These are phyloP conservation scores for Pyrrhia umbra DNA, from an alignment of 2,888 invertebrate genomes.

Conservation along the genomic window DNA sequence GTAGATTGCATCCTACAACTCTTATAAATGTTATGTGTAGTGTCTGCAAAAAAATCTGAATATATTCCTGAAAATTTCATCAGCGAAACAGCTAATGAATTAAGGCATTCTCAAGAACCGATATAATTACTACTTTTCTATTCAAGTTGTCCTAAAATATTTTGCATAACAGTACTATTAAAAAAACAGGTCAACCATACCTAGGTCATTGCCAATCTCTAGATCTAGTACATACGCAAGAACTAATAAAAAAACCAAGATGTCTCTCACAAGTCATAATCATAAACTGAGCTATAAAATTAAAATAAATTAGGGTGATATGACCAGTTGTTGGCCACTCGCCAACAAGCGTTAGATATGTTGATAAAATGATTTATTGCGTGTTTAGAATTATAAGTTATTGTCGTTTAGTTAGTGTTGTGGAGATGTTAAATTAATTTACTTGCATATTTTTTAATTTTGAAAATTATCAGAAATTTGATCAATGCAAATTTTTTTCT, in stretches of 20 bases:
- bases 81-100: too few relatives aligned
- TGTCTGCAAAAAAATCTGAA: too few relatives aligned
- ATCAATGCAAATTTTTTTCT: not conserved
- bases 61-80: too few relatives aligned
- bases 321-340: slow-evolving; percentile 38
- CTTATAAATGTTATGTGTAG: too few relatives aligned
- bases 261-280: slow-evolving; percentile 56
- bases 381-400: slow-evolving; percentile 47
- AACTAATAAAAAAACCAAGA: slow-evolving; percentile 52
- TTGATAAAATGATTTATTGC: slow-evolving; percentile 57
- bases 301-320: slow-evolving; percentile 56
- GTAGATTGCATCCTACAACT: too few relatives aligned
- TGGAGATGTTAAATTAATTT: slow-evolving; percentile 9
- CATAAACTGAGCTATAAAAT: slow-evolving; percentile 60
- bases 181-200: slow-evolving; percentile 20
- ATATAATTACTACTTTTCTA: too few relatives aligned
- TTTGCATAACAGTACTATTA: too few relatives aligned
- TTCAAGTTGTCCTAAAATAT: too few relatives aligned
- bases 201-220: slow-evolving; percentile 60
- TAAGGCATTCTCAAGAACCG: too few relatives aligned
- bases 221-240: slow-evolving; percentile 28
- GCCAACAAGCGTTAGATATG: slow-evolving; percentile 49
- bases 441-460: not conserved
- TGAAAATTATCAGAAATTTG: not conserved
- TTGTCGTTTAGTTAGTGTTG: slow-evolving; percentile 40